Conservation (phyloP, 2,113 vertebrate genomes). For the Pelmatolapia mariae region DNA sequence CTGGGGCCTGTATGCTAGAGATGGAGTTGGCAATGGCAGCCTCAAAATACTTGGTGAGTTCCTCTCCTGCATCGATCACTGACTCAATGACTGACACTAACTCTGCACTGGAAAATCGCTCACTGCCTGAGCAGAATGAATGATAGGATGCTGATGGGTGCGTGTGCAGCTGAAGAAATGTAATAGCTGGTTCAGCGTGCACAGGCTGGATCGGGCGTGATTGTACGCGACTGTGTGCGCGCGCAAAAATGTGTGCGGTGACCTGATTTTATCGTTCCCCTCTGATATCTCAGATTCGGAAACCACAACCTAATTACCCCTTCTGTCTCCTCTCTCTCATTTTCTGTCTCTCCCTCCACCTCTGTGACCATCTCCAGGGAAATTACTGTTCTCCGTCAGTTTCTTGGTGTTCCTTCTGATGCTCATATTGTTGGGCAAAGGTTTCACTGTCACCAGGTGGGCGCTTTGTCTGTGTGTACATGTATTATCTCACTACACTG, state of each 20-base stretch:
- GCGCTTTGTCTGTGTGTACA: background rate
- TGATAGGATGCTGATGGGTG: constrained; percentile 26
- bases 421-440: constrained; percentile 90
- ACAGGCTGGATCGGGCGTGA: background rate
- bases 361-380: constrained; percentile 74
- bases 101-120: constrained; percentile 11
- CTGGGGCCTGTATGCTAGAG: constrained; percentile 86
- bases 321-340: constrained; percentile 18
- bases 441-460: constrained; percentile 89
- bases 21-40: constrained; percentile 82
- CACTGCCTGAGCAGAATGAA: background rate
- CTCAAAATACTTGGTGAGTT: constrained; percentile 86
- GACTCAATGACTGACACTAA: constrained; percentile 16
- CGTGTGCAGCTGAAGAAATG: background rate
- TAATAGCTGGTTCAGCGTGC: background rate
- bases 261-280: constrained; percentile 45
- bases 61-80: background rate
- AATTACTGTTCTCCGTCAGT: constrained; percentile 90
- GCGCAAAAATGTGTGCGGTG: background rate
- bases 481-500: background rate
- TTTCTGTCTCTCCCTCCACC: constrained; percentile 20
- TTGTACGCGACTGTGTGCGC: background rate
- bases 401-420: constrained; percentile 91
- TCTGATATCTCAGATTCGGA: constrained; percentile 49
- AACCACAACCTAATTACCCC: constrained; percentile 61